Evolutionary conservation across 2,113 vertebrate species (phyloP).

Genomic region (Pavo muticus): DNA sequence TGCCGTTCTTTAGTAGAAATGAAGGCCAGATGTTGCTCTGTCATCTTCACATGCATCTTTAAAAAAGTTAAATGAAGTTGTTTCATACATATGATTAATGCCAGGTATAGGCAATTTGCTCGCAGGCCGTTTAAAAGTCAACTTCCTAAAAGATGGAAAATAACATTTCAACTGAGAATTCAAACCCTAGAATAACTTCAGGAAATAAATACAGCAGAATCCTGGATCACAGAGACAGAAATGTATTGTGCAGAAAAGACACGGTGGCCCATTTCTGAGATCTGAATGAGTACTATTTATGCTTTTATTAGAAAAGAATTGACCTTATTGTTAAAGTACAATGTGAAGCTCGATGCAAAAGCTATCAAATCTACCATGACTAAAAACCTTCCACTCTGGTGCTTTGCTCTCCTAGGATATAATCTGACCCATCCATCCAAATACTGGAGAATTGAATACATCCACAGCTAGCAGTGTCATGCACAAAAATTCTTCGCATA

Average conservation of each 20-base stretch:
- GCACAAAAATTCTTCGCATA: neutral
- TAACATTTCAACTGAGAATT: constrained; percentile 18
- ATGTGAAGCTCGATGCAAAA: neutral
- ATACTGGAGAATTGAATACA: neutral
- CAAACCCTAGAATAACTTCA: neutral
- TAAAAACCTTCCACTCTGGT: neutral
- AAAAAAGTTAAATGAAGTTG: neutral
- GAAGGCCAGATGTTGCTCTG: constrained; percentile 45
- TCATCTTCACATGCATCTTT: neutral
- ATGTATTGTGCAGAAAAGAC: neutral
- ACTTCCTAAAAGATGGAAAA: neutral
- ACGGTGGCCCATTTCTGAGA: neutral
- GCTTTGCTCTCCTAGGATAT: neutral
- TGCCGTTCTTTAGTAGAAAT: constrained; percentile 9
- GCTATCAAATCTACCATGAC: neutral
- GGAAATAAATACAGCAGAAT: neutral
- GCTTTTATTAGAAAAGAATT: neutral
- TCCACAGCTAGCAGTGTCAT: neutral
- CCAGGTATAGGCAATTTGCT: constrained; percentile 40
- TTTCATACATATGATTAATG: neutral
- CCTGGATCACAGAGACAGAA: neutral
- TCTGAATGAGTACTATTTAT: neutral
- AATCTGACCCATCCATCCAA: neutral
- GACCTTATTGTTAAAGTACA: neutral
- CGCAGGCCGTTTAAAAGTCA: neutral